Conservation (phyloP, 2,797 vertebrate genomes). For the Telmatherina bonti region DNA sequence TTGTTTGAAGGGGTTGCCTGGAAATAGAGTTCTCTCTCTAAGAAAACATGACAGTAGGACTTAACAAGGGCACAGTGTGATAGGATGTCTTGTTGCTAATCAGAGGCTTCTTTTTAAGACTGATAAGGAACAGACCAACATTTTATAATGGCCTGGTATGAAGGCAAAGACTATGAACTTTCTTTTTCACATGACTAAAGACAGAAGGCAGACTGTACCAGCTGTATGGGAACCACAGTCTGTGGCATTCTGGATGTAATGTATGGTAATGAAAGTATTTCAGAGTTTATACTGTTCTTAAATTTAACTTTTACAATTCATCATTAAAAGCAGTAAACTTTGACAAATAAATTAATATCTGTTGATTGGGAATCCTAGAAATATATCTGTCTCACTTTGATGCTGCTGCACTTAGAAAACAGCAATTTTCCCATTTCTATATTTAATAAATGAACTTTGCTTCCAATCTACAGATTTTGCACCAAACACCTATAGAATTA, state of each 20-base stretch:
- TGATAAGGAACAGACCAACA: neutral
- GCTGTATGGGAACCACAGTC: neutral
- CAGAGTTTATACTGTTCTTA: neutral
- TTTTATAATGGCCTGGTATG: neutral
- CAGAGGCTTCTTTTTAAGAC: neutral
- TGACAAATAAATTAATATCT: neutral
- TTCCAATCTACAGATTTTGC: constrained; percentile 78
- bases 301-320: neutral
- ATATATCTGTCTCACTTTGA: neutral
- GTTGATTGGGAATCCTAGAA: neutral
- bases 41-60: neutral
- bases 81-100: neutral
- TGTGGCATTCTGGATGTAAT: neutral
- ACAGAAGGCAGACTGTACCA: neutral
- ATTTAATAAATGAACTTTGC: constrained; percentile 61
- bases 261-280: neutral
- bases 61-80: neutral
- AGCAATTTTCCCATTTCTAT: too few relatives aligned
- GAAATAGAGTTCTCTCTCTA: neutral
- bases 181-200: constrained; percentile 7
- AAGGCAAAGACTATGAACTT: neutral
- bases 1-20: neutral
- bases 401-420: neutral
- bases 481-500: constrained; percentile 68
- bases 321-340: neutral